phyloP scores from a whole-genome alignment of 2,888 invertebrate species.

The Hesperia comma region DNA sequence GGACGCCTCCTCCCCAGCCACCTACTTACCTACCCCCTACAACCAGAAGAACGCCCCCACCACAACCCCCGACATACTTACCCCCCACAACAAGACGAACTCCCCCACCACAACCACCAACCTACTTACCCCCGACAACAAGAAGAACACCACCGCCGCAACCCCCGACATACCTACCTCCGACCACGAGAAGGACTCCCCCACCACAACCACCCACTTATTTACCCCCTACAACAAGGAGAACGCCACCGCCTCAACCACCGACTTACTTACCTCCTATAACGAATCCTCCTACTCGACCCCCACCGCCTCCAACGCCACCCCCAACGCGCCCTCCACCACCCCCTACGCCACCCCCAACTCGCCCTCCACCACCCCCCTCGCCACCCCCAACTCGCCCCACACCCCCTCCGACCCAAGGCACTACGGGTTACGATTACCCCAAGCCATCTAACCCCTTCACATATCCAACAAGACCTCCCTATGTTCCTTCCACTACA shows the following conservation, averaged over 20 bases:
- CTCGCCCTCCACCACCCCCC: conserved; percentile 38
- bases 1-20: conserved; percentile 42
- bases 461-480: conserved; percentile 43
- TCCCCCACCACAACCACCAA: conserved; percentile 41
- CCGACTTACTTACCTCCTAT: conserved; percentile 6
- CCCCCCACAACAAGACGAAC: conserved; percentile 40
- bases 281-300: conserved; percentile 30
- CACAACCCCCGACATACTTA: conserved; percentile 40
- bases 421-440: conserved; percentile 42
- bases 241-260: conserved; percentile 40
- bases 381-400: conserved; percentile 41
- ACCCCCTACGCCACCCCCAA: conserved; percentile 33
- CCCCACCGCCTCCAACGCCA: conserved; percentile 37
- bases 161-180: too few species aligned
- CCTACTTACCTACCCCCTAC: conserved; percentile 43
- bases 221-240: too few species aligned
- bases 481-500: conserved; percentile 53
- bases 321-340: conserved; percentile 39
- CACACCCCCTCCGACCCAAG: conserved; percentile 46
- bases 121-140: conserved; percentile 41
- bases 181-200: conserved; percentile 14
- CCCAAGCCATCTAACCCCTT: conserved; percentile 45
- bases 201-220: conserved; percentile 37
- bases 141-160: conserved; percentile 33
- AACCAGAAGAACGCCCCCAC: conserved; percentile 39